Percentiles rank a stretch among this genome's conserved stretches.
Conservation (phyloP, 30 jellyfish, hydroid and myxozoan species). For the Aurelia aurita region DNA sequence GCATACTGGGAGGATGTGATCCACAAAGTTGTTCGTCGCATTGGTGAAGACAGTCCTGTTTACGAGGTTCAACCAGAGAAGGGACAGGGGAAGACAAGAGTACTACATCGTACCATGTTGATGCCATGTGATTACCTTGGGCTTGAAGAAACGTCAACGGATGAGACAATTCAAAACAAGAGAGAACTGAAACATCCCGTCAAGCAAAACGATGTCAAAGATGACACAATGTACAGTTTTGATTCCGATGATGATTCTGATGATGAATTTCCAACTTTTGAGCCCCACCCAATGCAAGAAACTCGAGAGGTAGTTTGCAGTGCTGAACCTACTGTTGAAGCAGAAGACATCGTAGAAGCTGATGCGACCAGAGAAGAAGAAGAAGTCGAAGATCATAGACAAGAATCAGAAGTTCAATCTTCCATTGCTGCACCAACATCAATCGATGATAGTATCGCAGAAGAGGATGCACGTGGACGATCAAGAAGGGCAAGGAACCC, state of each 20-base stretch:
- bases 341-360: too few species aligned
- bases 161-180: neutral
- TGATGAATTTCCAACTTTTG: neutral
- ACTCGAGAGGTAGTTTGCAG: too few species aligned
- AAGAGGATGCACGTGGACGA: neutral
- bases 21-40: slow-evolving; percentile 17
- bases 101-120: neutral
- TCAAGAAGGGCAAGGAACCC: neutral
- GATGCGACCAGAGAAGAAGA: neutral
- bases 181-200: too few species aligned
- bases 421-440: neutral
- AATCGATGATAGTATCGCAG: neutral
- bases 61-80: slow-evolving; percentile 39
- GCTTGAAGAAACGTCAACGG: neutral
- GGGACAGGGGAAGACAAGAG: slow-evolving; percentile 31
- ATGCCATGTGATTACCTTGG: neutral
- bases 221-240: too few species aligned
- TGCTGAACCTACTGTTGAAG: too few species aligned
- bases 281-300: too few species aligned
- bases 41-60: slow-evolving; percentile 26
- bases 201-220: too few species aligned
- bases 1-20: slow-evolving; percentile 31
- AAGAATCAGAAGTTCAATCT: neutral
- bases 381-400: neutral
- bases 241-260: too few species aligned